Evolutionary conservation across 2,113 vertebrate species (phyloP), one percentile per base, ranked within the genome.

Genomic region (Baryphthengus martii): DNA sequence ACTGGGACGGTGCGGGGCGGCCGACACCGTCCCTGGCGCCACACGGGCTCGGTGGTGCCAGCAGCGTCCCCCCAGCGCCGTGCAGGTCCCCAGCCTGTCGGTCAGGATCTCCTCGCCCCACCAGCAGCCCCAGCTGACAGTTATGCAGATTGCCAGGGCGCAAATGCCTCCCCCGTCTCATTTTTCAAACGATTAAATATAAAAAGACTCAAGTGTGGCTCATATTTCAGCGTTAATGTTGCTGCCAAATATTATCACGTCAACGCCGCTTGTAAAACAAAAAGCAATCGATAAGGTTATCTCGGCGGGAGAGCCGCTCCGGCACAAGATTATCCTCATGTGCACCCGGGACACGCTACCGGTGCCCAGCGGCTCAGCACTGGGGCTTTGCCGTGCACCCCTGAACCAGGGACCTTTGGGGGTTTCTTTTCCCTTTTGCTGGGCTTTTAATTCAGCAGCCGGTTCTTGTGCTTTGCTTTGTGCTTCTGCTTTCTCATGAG

Each of bases 171-270:
- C 47, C 72, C 71, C 5, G 4, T 2, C 49, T 93, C 85, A 21
- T 92, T 95, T 93, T 93, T 96, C 95, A 94, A 65, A 56, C 35
- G 17, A 87, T 93, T 95, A 92, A 94, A 87, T 84, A 79, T 62
- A 77, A 95, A 90, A 86, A 62, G 81, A 13, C 81, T 73, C 91
- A 49, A 80, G 93, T 18, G 37, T 84, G 8, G 92, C 74, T 96
- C 94, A 3, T 80, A 23, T 96, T 96, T 97, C 96, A 96, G 84
- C 3, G 29, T 81, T 90, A 89, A 87, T 76, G 96, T 80, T 45
- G 66, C 96, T 95, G 96, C 97, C 97, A 97, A 94, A 85, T 35
- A 88, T 79, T 62, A 95, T 88, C 92, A 13, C n/a, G 11, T 52
- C 33, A 50, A 59, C 8, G 10, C 5, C 29, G 33, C 65, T 42